Evolutionary conservation across 2,113 vertebrate species (phyloP).

Genomic region (pig (Sus scrofa)): DNA sequence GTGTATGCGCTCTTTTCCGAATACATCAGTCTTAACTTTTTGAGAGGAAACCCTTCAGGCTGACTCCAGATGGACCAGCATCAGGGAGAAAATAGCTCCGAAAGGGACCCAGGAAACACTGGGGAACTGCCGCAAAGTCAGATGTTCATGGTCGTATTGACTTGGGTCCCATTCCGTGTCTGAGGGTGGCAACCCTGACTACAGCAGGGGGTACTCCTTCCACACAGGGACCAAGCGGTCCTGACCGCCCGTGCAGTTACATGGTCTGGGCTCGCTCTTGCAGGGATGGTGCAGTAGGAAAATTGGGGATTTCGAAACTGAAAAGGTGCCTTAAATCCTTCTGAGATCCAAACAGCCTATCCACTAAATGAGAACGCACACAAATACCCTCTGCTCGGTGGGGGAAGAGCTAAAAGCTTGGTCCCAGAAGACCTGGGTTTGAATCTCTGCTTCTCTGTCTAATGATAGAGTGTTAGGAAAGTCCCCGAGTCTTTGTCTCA

Average conservation of each 20-base stretch:
- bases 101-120: not conserved
- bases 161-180: not conserved
- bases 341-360: not conserved
- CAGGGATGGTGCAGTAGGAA: not conserved
- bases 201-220: not conserved
- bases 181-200: not conserved
- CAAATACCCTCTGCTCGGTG: not conserved
- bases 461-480: not conserved
- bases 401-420: not conserved
- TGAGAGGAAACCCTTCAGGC: not conserved
- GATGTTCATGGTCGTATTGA: not conserved
- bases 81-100: not conserved
- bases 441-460: not conserved
- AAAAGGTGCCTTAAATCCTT: not conserved
- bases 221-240: not conserved
- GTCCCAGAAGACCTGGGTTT: not conserved
- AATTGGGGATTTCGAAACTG: not conserved
- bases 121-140: not conserved
- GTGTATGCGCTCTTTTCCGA: constrained; percentile 10
- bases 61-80: not conserved
- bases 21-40: not conserved
- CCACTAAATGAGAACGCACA: not conserved
- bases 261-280: not conserved
- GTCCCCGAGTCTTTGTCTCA: not conserved
- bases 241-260: not conserved